A percentile compares a stretch with the other conserved stretches of the same genome.
Conservation (phyloP, 2,113 vertebrate genomes). For the Alethe castanea region DNA sequence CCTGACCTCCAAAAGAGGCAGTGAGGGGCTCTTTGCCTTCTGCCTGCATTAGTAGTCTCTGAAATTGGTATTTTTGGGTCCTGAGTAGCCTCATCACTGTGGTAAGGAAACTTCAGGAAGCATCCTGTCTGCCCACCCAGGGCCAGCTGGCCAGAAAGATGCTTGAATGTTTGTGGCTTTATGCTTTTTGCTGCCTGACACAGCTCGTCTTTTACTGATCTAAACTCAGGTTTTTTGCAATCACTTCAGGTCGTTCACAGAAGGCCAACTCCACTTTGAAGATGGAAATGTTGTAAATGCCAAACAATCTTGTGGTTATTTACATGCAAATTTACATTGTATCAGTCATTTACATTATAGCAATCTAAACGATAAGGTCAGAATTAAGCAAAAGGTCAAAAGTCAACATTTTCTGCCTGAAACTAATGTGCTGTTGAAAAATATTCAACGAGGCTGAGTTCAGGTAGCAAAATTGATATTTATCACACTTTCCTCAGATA, state of each 20-base stretch:
- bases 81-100: background rate
- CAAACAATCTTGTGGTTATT: background rate
- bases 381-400: background rate
- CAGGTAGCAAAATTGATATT: background rate
- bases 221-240: background rate
- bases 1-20: background rate
- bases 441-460: background rate
- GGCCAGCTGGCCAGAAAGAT: background rate
- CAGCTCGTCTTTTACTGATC: background rate
- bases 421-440: background rate
- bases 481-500: background rate
- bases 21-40: background rate
- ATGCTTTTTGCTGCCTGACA: slow-evolving; percentile 3
- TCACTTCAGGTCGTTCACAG: background rate
- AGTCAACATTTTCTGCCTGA: background rate
- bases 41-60: background rate
- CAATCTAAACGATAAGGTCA: background rate
- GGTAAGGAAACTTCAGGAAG: background rate
- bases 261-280: background rate
- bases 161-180: background rate
- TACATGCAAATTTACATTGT: background rate
- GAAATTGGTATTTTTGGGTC: background rate
- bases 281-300: background rate
- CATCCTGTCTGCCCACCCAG: background rate
- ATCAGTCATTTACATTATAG: background rate